Percentiles rank a stretch among this genome's conserved stretches.
These are phyloP conservation scores for Magallana nippona DNA, from an alignment of 2,888 invertebrate genomes.

Conservation along the genomic window DNA sequence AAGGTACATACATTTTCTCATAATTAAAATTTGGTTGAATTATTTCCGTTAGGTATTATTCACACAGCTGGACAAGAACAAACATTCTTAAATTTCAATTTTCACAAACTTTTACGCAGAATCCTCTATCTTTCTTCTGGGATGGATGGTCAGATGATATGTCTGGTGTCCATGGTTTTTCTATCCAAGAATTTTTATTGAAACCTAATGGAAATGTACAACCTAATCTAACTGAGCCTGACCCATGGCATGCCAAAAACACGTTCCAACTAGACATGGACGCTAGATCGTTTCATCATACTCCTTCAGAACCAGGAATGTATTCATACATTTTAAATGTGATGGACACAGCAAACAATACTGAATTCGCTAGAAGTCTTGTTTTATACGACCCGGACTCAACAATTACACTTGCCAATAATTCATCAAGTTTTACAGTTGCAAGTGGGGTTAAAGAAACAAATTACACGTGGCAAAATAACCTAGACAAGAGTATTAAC, in stretches of 20 bases:
- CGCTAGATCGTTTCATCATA: neutral
- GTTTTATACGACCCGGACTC: conserved; percentile 39
- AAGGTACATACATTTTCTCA: conserved; percentile 28
- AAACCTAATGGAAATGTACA: neutral
- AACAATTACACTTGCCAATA: neutral
- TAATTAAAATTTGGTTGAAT: neutral
- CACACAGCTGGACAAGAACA: no score
- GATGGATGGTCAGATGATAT: conserved; percentile 39
- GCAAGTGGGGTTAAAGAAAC: neutral
- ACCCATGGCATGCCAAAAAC: neutral
- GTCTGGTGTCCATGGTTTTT: conserved; percentile 2
- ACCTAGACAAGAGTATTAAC: neutral
- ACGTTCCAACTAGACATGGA: neutral
- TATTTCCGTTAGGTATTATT: no score
- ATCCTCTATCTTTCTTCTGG: neutral
- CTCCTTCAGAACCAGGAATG: conserved; percentile 30
- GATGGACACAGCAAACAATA: conserved; percentile 40
- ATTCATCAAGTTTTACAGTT: neutral
- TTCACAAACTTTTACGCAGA: neutral
- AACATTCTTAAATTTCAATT: no score
- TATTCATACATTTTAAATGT: conserved; percentile 40
- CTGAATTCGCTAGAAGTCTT: conserved; percentile 6
- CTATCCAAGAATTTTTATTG: conserved; percentile 18
- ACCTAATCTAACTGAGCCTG: neutral
- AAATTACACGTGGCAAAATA: neutral